These are phyloP conservation scores for Latrodectus geometricus DNA, from an alignment of 1,140 invertebrate genomes.

Conservation along the genomic window DNA sequence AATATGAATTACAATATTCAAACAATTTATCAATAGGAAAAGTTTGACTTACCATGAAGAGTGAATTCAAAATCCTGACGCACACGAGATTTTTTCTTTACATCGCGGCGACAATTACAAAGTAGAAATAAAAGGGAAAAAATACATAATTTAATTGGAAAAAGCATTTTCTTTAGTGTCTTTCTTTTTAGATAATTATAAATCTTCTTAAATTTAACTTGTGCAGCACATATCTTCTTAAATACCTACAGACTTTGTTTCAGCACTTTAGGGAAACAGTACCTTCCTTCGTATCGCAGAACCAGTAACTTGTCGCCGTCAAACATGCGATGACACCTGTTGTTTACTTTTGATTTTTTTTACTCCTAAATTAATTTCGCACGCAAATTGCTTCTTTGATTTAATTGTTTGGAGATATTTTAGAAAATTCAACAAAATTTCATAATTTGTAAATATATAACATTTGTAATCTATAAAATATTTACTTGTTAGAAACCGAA, in stretches of 20 bases:
- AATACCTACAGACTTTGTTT: no score
- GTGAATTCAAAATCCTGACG: conserved; percentile 45
- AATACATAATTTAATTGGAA: not conserved
- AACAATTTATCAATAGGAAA: not conserved
- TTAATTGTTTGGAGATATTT: no score
- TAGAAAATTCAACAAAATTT: no score
- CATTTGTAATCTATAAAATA: no score
- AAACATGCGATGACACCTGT: conserved; percentile 32
- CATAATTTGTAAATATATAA: no score
- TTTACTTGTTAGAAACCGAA: no score
- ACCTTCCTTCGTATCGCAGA: conserved; percentile 9
- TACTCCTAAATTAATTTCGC: no score
- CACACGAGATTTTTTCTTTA: conserved; percentile 25
- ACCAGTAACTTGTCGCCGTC: not conserved
- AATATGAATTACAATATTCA: no score
- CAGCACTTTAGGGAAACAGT: not conserved
- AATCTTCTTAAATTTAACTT: no score
- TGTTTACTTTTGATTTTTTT: not conserved
- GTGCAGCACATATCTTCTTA: no score
- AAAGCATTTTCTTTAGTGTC: not conserved
- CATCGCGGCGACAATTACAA: conserved; percentile 11
- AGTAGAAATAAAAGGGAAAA: conserved; percentile 32
- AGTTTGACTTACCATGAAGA: conserved; percentile 34
- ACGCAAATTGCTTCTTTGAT: no score
- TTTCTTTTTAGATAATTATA: not conserved